Evolutionary conservation across 1,140 invertebrate species (phyloP), one percentile per base, ranked within the genome.

Genomic region (Melanaphis sacchari): DNA sequence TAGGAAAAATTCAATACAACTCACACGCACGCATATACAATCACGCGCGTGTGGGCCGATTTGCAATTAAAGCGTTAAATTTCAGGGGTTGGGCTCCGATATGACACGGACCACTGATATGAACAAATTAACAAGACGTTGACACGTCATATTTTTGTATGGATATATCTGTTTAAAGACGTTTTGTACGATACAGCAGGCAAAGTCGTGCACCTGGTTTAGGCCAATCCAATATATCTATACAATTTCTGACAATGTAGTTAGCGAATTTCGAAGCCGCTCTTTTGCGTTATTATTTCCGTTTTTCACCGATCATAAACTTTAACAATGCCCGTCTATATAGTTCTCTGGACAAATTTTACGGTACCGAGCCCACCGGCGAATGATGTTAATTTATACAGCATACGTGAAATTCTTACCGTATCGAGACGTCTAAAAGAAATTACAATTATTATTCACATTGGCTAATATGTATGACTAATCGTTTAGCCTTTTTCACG

Each of bases 401-500:
- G 59, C 54, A 24, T 18, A 24, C 26, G 40, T 91, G 31, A 43
- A 91, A 91, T 91, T 46, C 59, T 91, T 76, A 91, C 90, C 90
- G 90, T 91, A 31, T 91, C 90, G 36, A 66, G 49, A 91, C 85
- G 90, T 76, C 52, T 40, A 21, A 43, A 81, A 26, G 41, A 91
- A 91, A 91, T 81, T 81, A 66, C 59, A 91, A 91, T 91, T 91
- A 91, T 91, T 49, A 82, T 92, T 92, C 91, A 49, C n/a, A 41
- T 81, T 24, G 91, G 66, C 43, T 6, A 82, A 84, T 76, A 36
- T 49, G 40, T 82, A 82, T 92, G 66, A 92, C 91, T 84, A 92
- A 92, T 92, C 91, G 91, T 92, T 92, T 92, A 92, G 91, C 66
- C 41, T 92, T 92, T 92, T 92, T 92, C 91, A 92, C 91, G 91